phyloP scores from a whole-genome alignment of 2,888 invertebrate species.

The Lithophane semibrunnea region DNA sequence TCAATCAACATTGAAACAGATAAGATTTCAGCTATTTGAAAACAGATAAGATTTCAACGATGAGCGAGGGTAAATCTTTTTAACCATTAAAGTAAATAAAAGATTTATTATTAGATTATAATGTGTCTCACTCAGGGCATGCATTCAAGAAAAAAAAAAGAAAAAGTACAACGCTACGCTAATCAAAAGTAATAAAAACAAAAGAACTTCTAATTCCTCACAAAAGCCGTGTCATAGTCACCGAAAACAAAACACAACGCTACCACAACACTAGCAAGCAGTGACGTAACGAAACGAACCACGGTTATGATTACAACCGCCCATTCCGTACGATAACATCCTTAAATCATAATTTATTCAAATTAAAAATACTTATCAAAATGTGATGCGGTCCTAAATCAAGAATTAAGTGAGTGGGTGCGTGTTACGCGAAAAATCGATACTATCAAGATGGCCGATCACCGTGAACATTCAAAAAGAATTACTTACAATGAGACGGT shows the following conservation, averaged over 20 bases:
- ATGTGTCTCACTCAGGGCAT: not conserved
- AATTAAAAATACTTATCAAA: conserved; percentile 91
- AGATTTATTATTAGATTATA: not conserved
- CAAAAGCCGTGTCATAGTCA: conserved; percentile 34
- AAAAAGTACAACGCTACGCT: no score
- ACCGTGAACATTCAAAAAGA: conserved; percentile 88
- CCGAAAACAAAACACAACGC: conserved; percentile 50
- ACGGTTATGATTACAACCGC: conserved; percentile 84
- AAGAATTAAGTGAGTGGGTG: conserved; percentile 89
- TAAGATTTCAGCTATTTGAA: not conserved
- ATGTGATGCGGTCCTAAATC: conserved; percentile 90
- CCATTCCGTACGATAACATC: conserved; percentile 86
- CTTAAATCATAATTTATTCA: conserved; percentile 91
- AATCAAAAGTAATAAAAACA: not conserved
- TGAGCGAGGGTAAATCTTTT: not conserved
- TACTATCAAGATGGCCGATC: conserved; percentile 83
- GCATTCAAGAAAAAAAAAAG: not conserved
- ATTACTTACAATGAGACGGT: conserved; percentile 69
- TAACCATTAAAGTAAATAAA: no score
- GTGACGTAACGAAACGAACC: conserved; percentile 77
- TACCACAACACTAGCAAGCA: conserved; percentile 42
- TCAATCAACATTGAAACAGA: not conserved
- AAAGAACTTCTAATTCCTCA: not conserved
- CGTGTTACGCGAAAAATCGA: conserved; percentile 84
- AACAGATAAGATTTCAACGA: not conserved